A percentile compares a stretch with the other conserved stretches of the same genome.
phyloP scores from a whole-genome alignment of 2,113 vertebrate species.

The Catharus fuscescens region DNA sequence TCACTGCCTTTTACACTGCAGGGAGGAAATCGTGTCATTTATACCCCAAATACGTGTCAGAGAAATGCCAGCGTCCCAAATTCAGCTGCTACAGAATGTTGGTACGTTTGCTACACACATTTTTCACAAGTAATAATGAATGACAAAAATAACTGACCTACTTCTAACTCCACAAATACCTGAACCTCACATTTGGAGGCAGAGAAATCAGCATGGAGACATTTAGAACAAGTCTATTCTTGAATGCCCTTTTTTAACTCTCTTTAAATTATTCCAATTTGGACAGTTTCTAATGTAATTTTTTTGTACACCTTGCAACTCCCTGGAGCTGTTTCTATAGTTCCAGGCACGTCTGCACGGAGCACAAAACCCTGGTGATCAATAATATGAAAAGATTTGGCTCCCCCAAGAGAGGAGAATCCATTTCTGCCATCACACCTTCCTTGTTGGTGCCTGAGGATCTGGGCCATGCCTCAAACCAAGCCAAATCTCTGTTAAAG shows the following conservation, averaged over 20 bases:
- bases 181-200: constrained; percentile 69
- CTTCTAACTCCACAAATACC: constrained; percentile 78
- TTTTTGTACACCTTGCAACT: constrained; percentile 32
- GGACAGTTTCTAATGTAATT: constrained; percentile 34
- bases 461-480: not conserved
- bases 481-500: not conserved
- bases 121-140: constrained; percentile 82
- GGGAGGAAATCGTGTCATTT: not conserved
- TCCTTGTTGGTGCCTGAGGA: not conserved
- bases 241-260: constrained; percentile 71
- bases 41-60: not conserved
- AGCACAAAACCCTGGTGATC: not conserved
- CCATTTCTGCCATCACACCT: not conserved
- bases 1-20: not conserved
- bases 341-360: not conserved
- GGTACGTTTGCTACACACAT: constrained; percentile 64
- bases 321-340: constrained; percentile 13
- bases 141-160: constrained; percentile 83
- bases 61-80: constrained; percentile 35
- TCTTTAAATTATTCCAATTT: constrained; percentile 49
- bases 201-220: constrained; percentile 67
- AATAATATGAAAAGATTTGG: constrained; percentile 1
- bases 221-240: constrained; percentile 68
- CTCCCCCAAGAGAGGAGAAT: not conserved
- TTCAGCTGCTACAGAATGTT: constrained; percentile 54